Conservation (phyloP, 2,113 vertebrate genomes). For the Mus musculus region GRCm39 chr17:36021501-36022000, state of each 20-base stretch:
- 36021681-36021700: neutral
- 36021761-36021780: neutral
- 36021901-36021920: neutral
- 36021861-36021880: neutral
- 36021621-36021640: neutral
- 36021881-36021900: neutral
- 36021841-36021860: constrained; percentile 42
- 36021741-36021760: neutral
- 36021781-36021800: constrained; percentile 42
- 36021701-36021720: neutral
- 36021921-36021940: neutral
- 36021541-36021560: neutral
- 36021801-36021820: constrained; percentile 21
- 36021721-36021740: neutral
- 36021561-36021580: neutral
- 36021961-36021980: neutral
- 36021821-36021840: constrained; percentile 50
- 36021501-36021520: neutral
- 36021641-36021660: neutral
- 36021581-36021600: no score
- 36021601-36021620: neutral
- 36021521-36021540: neutral
- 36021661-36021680: neutral
- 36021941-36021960: neutral
- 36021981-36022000: neutral